A percentile compares a stretch with the other conserved stretches of the same genome.
These are phyloP conservation scores for Drosophila prosaltans DNA, from an alignment of 1,140 invertebrate species.

Conservation along the genomic window DNA sequence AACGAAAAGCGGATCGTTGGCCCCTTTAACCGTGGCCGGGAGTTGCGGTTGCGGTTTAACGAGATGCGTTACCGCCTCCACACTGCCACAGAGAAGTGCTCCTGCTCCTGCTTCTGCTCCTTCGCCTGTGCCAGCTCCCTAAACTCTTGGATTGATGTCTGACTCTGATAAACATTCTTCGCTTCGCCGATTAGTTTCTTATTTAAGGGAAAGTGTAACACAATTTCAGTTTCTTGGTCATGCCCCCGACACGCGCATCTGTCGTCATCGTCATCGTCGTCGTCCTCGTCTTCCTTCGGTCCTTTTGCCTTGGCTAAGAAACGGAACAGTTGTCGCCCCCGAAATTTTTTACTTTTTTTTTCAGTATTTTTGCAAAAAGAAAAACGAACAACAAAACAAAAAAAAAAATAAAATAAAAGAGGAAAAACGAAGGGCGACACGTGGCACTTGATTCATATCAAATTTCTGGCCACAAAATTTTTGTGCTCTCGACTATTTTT, in stretches of 20 bases:
- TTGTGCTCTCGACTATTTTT: slow-evolving; percentile 59
- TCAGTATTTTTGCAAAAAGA: slow-evolving; percentile 43
- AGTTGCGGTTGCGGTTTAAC: slow-evolving; percentile 77
- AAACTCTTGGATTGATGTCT: slow-evolving; percentile 48
- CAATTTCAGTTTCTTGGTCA: slow-evolving; percentile 45
- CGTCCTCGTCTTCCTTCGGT: slow-evolving; percentile 12
- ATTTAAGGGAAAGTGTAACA: slow-evolving; percentile 73
- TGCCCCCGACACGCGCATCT: slow-evolving; percentile 69
- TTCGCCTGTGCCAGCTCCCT: slow-evolving; percentile 10
- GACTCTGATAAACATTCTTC: slow-evolving; percentile 61
- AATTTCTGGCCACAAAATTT: slow-evolving; percentile 69
- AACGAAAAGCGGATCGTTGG: slow-evolving; percentile 30
- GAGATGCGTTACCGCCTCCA: slow-evolving; percentile 74
- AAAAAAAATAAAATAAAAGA: slow-evolving; percentile 17
- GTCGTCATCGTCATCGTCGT: slow-evolving; percentile 54
- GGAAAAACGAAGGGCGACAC: slow-evolving; percentile 54
- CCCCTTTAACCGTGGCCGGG: neutral
- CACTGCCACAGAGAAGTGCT: slow-evolving; percentile 11
- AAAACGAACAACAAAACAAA: slow-evolving; percentile 7
- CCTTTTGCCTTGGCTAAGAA: slow-evolving; percentile 17
- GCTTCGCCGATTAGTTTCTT: slow-evolving; percentile 60
- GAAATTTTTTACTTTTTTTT: slow-evolving; percentile 10
- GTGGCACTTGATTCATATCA: slow-evolving; percentile 81
- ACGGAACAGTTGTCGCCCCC: slow-evolving; percentile 40
- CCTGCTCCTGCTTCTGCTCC: slow-evolving; percentile 23